Conservation (phyloP, 37 sponge, comb jelly and placozoan genomes). For the Axinella damicornis region DNA sequence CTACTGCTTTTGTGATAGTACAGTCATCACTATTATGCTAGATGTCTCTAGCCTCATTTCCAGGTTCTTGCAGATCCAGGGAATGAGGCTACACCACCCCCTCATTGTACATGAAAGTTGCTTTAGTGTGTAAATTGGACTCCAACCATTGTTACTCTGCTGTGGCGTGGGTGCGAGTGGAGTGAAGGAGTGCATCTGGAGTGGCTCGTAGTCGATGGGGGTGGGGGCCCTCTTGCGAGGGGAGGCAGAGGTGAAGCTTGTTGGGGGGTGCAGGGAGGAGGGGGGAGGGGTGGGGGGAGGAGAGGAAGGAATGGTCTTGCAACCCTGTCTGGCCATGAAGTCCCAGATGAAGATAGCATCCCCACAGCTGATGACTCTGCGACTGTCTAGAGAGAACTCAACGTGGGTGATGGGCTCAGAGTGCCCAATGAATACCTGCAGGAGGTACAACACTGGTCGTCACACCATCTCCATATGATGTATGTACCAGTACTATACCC, state of each 20-base stretch:
- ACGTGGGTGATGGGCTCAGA: slow-evolving; percentile 54
- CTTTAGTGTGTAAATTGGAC: no score
- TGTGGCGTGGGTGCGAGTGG: slow-evolving; percentile 8
- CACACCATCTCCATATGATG: no score
- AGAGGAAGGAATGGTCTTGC: not conserved
- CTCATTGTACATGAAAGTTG: not conserved
- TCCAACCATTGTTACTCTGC: not conserved
- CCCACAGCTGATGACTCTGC: slow-evolving; percentile 58
- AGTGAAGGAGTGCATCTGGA: slow-evolving; percentile 52
- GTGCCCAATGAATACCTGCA: slow-evolving; percentile 87
- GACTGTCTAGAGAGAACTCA: slow-evolving; percentile 34
- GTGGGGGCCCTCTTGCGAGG: slow-evolving; percentile 55
- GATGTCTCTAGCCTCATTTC: no score
- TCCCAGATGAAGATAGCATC: slow-evolving; percentile 85
- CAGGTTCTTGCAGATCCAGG: no score
- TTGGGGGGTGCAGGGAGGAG: not conserved
- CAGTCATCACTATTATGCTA: no score
- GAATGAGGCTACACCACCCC: no score
- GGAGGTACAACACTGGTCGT: no score
- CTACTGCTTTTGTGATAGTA: no score
- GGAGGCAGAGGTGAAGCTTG: slow-evolving; percentile 24
- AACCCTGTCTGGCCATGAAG: slow-evolving; percentile 21
- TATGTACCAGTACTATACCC: no score
- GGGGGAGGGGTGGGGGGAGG: not conserved
- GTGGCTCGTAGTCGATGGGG: slow-evolving; percentile 54